Conservation (phyloP, 2,113 vertebrate genomes). For the Litocranius walleri region DNA sequence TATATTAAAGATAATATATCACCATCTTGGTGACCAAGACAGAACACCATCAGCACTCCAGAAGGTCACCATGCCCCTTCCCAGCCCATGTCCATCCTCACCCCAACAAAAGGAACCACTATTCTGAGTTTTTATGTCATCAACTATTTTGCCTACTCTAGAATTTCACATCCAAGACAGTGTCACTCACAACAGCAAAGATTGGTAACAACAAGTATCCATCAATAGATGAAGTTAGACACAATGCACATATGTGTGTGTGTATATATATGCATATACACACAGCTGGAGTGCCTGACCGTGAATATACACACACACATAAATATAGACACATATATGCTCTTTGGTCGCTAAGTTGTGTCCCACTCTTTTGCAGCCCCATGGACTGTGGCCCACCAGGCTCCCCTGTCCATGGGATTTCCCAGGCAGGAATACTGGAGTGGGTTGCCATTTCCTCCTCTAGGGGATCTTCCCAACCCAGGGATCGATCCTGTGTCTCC, state of each 20-base stretch:
- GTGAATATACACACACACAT: too few species aligned
- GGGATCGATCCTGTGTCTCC: neutral
- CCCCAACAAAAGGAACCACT: neutral
- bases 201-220: neutral
- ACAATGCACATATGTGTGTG: neutral
- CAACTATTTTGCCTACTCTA: neutral
- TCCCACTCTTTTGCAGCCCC: neutral
- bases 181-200: neutral
- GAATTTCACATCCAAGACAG: neutral
- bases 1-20: neutral
- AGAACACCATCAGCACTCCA: neutral
- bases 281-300: too few species aligned
- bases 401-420: neutral
- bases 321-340: neutral
- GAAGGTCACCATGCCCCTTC: neutral
- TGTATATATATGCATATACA: neutral
- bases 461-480: neutral
- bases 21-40: neutral
- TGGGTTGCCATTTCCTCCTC: neutral
- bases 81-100: neutral
- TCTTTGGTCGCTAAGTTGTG: neutral
- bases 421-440: neutral
- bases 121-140: neutral
- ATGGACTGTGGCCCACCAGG: neutral
- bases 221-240: neutral